Percentiles rank a stretch among this genome's conserved stretches.
phyloP scores from a whole-genome alignment of 2,113 vertebrate species.

The Saimiri boliviensis region DNA sequence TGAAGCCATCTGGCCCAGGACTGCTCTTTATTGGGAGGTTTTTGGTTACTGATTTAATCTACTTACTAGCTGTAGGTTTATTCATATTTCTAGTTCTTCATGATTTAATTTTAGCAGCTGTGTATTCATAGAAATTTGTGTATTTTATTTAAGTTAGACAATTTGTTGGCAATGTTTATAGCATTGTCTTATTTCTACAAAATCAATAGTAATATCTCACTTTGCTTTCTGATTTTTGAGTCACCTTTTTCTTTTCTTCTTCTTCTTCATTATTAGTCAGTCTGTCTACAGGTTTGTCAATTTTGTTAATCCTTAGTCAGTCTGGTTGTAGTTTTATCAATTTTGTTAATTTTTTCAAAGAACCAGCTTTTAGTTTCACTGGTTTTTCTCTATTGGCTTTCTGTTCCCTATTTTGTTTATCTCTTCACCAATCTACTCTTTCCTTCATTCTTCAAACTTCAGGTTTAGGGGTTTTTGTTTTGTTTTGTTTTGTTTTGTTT shows the following conservation, averaged over 20 bases:
- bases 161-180: neutral
- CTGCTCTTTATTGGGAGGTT: neutral
- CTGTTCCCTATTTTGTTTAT: neutral
- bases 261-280: neutral
- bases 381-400: neutral
- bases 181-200: neutral
- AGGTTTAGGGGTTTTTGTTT: neutral
- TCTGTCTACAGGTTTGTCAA: neutral
- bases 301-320: neutral
- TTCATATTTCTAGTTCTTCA: neutral
- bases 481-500: neutral
- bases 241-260: neutral
- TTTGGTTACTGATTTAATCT: neutral
- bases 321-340: neutral
- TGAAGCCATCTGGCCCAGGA: neutral
- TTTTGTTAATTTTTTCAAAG: neutral
- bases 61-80: neutral
- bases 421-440: neutral
- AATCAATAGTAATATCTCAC: neutral
- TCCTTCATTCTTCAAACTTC: neutral
- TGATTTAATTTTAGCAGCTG: neutral
- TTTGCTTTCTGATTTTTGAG: conserved; percentile 2
- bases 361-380: neutral
- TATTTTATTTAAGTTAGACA: neutral
- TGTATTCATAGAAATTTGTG: neutral